These are phyloP conservation scores for Chaenocephalus aceratus DNA, from an alignment of 2,113 vertebrate genomes.

Conservation along the genomic window DNA sequence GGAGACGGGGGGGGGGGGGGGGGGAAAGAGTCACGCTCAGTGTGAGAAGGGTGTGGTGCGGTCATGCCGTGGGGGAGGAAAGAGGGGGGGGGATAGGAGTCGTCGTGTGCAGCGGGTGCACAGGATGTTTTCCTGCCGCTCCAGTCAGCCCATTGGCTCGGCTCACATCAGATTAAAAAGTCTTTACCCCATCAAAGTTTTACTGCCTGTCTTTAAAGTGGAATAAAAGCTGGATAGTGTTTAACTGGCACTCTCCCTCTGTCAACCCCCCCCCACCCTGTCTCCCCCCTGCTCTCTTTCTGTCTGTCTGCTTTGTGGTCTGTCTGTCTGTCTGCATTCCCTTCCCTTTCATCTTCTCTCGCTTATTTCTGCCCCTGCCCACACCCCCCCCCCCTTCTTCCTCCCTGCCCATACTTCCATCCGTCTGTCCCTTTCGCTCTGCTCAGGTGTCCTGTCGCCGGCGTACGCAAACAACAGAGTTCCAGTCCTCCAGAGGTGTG, in stretches of 20 bases:
- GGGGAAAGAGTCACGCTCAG: conserved; percentile 65
- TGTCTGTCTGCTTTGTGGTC: conserved; percentile 37
- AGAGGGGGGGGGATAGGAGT: conserved; percentile 10
- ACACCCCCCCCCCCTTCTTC: background rate
- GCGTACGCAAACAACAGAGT: conserved; percentile 74
- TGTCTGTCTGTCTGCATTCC: conserved; percentile 43
- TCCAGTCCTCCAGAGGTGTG: conserved; percentile 79
- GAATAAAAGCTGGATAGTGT: conserved; percentile 80
- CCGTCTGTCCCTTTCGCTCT: conserved; percentile 12
- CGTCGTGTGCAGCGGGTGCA: conserved; percentile 20
- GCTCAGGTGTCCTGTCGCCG: conserved; percentile 65
- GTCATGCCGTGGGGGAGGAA: conserved; percentile 72
- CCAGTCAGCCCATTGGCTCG: conserved; percentile 63
- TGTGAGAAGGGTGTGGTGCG: conserved; percentile 79
- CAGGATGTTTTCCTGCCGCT: conserved; percentile 69
- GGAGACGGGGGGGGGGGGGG: conserved; percentile 1
- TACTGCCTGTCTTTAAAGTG: conserved; percentile 79
- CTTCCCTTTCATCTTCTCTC: conserved; percentile 41
- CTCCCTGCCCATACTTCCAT: conserved; percentile 5
- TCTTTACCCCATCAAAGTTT: conserved; percentile 82
- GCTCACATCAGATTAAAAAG: conserved; percentile 80
- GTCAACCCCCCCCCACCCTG: conserved; percentile 43
- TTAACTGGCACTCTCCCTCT: conserved; percentile 71
- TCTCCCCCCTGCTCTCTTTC: conserved; percentile 25
- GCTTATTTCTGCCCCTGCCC: conserved; percentile 4